Percentiles rank a stretch among this genome's conserved stretches.
Evolutionary conservation across 2,797 vertebrate genomes (phyloP).

Genomic region (Tympanoctomys barrerae): DNA sequence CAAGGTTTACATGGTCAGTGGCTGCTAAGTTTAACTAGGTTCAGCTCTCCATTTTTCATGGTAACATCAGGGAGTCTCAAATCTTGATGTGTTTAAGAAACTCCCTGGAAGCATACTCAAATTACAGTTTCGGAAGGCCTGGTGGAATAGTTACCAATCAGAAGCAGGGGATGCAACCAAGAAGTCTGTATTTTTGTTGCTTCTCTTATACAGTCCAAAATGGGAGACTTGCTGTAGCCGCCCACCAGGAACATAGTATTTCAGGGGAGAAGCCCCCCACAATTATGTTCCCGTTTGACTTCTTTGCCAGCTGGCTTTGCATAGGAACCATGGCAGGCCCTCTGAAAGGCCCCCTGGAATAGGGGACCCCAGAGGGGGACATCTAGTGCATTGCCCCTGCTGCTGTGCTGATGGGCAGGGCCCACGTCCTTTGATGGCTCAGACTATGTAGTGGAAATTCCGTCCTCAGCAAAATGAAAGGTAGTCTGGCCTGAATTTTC

Average conservation of each 20-base stretch:
- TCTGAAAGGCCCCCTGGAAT: not conserved
- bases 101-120: not conserved
- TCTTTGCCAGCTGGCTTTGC: not conserved
- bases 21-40: not conserved
- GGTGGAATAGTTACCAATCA: conserved; percentile 5
- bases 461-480: not conserved
- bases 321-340: not conserved
- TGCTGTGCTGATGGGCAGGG: not conserved
- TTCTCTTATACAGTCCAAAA: not conserved
- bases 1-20: not conserved
- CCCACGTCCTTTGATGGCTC: not conserved
- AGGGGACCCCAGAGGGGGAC: not conserved
- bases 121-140: not conserved
- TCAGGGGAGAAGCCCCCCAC: not conserved
- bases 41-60: not conserved
- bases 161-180: conserved; percentile 8
- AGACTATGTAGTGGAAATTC: not conserved
- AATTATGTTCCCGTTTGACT: not conserved
- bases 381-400: not conserved
- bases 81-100: not conserved
- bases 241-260: not conserved
- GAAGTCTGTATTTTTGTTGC: conserved; percentile 28
- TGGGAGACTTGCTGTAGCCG: not conserved
- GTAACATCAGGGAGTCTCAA: not conserved
- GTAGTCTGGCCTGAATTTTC: not conserved